phyloP scores from a whole-genome alignment of 2,888 invertebrate species.

The Hirudinaria manillensis region DNA sequence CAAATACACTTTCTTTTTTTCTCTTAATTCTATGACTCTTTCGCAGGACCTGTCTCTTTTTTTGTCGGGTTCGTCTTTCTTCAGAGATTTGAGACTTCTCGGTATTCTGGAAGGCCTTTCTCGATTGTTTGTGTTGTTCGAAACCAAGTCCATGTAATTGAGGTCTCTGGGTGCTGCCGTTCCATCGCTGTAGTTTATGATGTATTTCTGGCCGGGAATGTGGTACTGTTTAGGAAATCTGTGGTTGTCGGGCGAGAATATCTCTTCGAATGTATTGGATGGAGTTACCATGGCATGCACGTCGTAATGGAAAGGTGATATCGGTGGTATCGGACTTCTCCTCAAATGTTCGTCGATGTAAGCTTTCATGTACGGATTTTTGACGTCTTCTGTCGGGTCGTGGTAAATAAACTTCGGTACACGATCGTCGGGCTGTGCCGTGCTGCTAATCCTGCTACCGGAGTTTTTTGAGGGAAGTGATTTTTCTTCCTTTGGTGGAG shows the following conservation, averaged over 20 bases:
- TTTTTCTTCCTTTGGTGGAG: neutral
- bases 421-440: neutral
- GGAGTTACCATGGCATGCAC: neutral
- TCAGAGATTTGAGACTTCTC: neutral
- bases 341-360: neutral
- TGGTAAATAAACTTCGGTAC: neutral
- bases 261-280: neutral
- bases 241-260: neutral
- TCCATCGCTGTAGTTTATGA: neutral
- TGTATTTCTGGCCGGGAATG: slow-evolving; percentile 1
- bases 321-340: neutral
- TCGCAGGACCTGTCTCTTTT: slow-evolving; percentile 5
- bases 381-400: neutral
- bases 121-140: neutral
- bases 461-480: neutral
- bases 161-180: neutral
- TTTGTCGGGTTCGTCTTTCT: neutral
- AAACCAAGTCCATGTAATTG: neutral
- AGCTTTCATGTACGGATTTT: neutral
- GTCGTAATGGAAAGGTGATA: neutral
- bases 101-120: neutral
- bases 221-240: neutral
- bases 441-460: neutral
- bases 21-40: neutral
- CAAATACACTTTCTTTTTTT: too few species aligned